These are phyloP conservation scores for Grus americana DNA, from an alignment of 2,113 vertebrate species.

Conservation along the genomic window DNA sequence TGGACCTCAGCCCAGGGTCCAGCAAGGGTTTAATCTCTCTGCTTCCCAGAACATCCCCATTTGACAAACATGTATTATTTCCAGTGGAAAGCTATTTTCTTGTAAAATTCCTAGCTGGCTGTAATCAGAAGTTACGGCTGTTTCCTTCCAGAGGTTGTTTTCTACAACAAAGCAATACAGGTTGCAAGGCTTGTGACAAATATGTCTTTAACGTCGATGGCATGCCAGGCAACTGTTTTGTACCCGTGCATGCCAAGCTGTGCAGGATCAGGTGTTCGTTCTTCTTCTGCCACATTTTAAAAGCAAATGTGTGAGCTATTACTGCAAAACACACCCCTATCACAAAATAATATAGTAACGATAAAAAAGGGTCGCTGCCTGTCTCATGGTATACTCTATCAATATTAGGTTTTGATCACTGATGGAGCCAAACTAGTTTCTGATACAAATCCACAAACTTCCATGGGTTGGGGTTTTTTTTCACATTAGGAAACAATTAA, in stretches of 20 bases:
- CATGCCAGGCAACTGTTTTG: not conserved
- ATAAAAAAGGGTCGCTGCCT: not conserved
- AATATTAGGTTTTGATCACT: not conserved
- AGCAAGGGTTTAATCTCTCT: not conserved
- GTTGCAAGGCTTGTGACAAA: not conserved
- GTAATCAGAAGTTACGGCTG: not conserved
- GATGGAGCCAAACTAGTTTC: not conserved
- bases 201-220: not conserved
- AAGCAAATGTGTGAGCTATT: not conserved
- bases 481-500: not conserved
- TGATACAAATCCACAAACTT: not conserved
- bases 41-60: not conserved
- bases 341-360: not conserved
- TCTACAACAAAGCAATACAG: not conserved
- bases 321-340: not conserved
- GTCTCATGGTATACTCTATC: not conserved
- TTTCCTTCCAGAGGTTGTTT: not conserved
- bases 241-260: rapidly evolving
- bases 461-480: not conserved
- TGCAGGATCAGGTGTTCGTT: not conserved
- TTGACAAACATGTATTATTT: not conserved
- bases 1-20: not conserved
- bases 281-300: not conserved
- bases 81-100: not conserved
- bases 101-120: not conserved